Percentiles rank a stretch among this genome's conserved stretches.
phyloP scores from a whole-genome alignment of 2,797 vertebrate genomes.

The Artibeus lituratus region DNA sequence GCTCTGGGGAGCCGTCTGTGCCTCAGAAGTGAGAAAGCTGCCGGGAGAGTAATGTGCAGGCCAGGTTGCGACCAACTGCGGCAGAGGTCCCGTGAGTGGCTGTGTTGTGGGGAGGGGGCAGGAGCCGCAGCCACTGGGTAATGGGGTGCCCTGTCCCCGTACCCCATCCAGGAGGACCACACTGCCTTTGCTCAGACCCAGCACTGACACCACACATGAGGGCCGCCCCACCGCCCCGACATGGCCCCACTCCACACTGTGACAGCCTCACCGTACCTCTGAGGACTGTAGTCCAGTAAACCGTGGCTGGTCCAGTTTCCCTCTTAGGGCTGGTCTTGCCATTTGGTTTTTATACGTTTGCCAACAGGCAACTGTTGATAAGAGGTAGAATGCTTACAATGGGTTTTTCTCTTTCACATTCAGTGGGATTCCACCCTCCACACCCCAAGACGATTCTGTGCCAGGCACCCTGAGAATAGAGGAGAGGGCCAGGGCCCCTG shows the following conservation, averaged over 20 bases:
- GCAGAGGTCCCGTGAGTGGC: neutral
- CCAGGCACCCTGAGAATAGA: neutral
- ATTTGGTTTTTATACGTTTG: neutral
- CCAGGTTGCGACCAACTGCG: neutral
- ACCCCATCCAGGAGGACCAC: neutral
- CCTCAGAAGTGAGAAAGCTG: neutral
- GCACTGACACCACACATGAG: neutral
- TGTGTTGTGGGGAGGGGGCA: neutral
- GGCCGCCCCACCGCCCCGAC: neutral
- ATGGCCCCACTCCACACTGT: fast-evolving
- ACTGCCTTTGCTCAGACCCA: neutral
- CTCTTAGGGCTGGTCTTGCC: neutral
- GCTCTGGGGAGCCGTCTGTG: neutral
- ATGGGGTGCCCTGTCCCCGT: neutral
- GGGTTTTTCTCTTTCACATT: neutral
- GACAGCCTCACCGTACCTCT: neutral
- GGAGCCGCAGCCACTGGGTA: neutral
- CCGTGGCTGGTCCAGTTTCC: neutral
- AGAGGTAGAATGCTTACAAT: neutral
- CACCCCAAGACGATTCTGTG: neutral
- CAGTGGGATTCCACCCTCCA: neutral
- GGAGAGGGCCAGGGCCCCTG: neutral
- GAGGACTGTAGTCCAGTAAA: neutral
- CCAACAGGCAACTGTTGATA: neutral
- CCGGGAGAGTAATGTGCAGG: neutral